These are phyloP conservation scores for Automeris io DNA, from an alignment of 2,888 invertebrate genomes.

Conservation along the genomic window DNA sequence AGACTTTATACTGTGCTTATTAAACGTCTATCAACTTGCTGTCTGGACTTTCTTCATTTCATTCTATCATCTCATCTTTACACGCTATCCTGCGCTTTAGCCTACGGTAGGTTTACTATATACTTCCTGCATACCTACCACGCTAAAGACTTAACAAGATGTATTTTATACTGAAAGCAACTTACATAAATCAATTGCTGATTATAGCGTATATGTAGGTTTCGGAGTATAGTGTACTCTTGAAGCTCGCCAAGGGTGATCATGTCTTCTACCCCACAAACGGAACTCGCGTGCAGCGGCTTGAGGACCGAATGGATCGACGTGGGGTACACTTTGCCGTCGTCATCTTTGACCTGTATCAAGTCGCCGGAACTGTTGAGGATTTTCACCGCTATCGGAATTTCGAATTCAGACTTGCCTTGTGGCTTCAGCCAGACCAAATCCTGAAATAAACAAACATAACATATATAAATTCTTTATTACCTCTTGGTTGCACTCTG, in stretches of 20 bases:
- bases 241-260: constrained; percentile 95
- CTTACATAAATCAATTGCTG: constrained; percentile 95
- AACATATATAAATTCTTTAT: background rate
- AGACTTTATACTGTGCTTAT: too few species aligned
- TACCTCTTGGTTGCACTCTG: too few species aligned
- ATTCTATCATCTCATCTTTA: too few species aligned
- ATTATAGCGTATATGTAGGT: constrained; percentile 92
- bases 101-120: too few species aligned
- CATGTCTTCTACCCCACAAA: constrained; percentile 95
- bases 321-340: constrained; percentile 83
- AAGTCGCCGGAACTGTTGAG: constrained; percentile 85
- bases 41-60: too few species aligned
- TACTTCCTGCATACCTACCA: too few species aligned
- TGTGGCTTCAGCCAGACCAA: constrained; percentile 92
- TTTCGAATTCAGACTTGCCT: constrained; percentile 84
- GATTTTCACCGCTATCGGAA: constrained; percentile 91
- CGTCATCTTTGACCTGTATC: constrained; percentile 89
- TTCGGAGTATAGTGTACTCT: constrained; percentile 94
- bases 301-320: constrained; percentile 79
- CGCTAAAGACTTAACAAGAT: too few species aligned
- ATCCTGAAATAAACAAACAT: constrained; percentile 67
- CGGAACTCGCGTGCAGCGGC: constrained; percentile 86
- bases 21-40: too few species aligned
- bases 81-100: too few species aligned
- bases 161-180: too few species aligned